Evolutionary conservation across 2,113 vertebrate species (phyloP).

Genomic region (Callionymus lyra): DNA sequence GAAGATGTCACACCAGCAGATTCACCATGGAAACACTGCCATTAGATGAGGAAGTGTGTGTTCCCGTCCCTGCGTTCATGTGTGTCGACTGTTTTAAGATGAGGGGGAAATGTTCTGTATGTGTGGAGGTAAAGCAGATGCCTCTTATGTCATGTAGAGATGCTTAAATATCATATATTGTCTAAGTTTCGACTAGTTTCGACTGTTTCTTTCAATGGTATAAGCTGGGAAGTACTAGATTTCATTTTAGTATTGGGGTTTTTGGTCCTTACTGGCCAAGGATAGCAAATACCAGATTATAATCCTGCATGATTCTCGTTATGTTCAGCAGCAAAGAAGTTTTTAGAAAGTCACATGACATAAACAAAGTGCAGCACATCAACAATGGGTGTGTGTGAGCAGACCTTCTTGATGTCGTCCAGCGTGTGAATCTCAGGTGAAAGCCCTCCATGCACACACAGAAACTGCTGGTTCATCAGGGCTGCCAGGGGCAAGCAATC

Average conservation of each 20-base stretch:
- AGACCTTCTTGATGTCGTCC: conserved; percentile 76
- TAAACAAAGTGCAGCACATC: too few species aligned
- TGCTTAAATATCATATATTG: too few species aligned
- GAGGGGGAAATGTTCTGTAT: conserved; percentile 10
- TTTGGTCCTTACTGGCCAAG: too few species aligned
- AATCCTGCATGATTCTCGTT: too few species aligned
- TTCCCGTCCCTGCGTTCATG: conserved; percentile 24
- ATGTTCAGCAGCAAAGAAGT: too few species aligned
- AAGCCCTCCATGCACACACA: conserved; percentile 73
- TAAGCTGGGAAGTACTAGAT: too few species aligned
- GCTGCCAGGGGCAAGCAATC: conserved; percentile 74
- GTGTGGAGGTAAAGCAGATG: too few species aligned
- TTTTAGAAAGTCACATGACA: too few species aligned
- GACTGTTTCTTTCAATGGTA: too few species aligned
- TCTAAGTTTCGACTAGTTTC: too few species aligned
- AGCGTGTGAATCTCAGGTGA: conserved; percentile 77
- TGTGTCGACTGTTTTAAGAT: conserved; percentile 17
- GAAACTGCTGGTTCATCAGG: conserved; percentile 77
- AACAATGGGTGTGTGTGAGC: neutral
- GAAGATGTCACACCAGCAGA: conserved; percentile 58
- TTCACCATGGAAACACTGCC: conserved; percentile 65
- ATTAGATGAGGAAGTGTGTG: conserved; percentile 53
- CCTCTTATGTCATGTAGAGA: neutral
- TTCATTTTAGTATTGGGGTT: too few species aligned
- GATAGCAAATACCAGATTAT: too few species aligned